A percentile compares a stretch with the other conserved stretches of the same genome.
These are phyloP conservation scores for Tetragonula carbonaria DNA, from an alignment of 2,888 invertebrate species.

Conservation along the genomic window DNA sequence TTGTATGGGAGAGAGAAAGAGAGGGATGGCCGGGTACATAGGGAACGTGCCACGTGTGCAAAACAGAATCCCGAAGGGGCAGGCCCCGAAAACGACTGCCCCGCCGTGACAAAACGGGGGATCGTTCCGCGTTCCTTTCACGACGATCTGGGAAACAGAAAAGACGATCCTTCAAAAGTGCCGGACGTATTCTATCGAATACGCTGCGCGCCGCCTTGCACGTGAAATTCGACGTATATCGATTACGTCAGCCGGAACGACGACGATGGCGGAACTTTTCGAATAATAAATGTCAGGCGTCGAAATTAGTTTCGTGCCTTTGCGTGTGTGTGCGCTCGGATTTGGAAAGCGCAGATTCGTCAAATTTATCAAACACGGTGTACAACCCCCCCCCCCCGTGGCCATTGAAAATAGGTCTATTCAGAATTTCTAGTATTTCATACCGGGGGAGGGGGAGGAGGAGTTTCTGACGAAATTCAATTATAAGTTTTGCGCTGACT, in stretches of 20 bases:
- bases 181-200: slow-evolving; percentile 29
- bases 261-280: not conserved
- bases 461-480: no score
- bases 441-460: no score
- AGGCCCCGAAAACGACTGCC: slow-evolving; percentile 63
- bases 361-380: no score
- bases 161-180: slow-evolving; percentile 45
- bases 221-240: slow-evolving; percentile 27
- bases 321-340: no score
- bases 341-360: no score
- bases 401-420: no score
- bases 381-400: no score
- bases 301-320: no score
- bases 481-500: no score
- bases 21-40: not conserved
- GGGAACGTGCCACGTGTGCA: slow-evolving; percentile 71
- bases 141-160: slow-evolving; percentile 44
- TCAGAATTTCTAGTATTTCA: no score
- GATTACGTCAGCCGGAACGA: slow-evolving; percentile 37
- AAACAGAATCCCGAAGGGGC: slow-evolving; percentile 63
- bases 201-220: slow-evolving; percentile 5
- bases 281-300: not conserved
- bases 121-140: slow-evolving; percentile 49
- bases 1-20: no score
- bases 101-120: slow-evolving; percentile 67